Percentiles rank a stretch among this genome's conserved stretches.
Conservation (phyloP, 2,888 invertebrate genomes). For the Aproaerema taeniolella region DNA sequence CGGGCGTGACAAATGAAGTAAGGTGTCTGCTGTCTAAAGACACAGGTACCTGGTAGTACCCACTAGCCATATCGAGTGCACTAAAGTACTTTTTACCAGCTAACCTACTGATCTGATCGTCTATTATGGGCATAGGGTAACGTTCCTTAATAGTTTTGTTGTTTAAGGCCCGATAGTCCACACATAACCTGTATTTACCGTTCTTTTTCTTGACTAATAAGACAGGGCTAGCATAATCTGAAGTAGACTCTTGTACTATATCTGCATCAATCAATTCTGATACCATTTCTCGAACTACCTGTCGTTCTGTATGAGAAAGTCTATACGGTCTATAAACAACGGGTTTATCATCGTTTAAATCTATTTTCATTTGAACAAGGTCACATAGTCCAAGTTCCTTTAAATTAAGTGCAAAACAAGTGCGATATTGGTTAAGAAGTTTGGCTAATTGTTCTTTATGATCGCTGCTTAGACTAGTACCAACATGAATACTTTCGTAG, state of each 20-base stretch:
- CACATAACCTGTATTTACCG: constrained; percentile 10
- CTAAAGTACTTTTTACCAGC: constrained; percentile 23
- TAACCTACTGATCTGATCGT: constrained; percentile 15
- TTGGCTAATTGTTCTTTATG: not conserved
- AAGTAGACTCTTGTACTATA: constrained; percentile 22
- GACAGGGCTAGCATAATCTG: too few relatives aligned
- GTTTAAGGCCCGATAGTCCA: constrained; percentile 16
- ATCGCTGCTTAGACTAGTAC: not conserved
- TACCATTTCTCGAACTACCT: constrained; percentile 17
- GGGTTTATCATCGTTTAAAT: not conserved
- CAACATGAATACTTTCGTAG: not conserved
- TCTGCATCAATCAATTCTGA: constrained; percentile 23
- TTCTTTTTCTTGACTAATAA: constrained; percentile 15
- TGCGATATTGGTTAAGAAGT: constrained; percentile 3
- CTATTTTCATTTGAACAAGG: constrained; percentile 7
- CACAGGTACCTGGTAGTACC: constrained; percentile 4
- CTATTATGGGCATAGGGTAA: constrained; percentile 16
- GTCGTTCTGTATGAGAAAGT: constrained; percentile 18
- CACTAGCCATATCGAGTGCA: constrained; percentile 16
- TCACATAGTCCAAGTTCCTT: constrained; percentile 9
- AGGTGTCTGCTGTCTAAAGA: not conserved
- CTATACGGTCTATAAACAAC: constrained; percentile 13
- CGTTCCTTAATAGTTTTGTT: constrained; percentile 13
- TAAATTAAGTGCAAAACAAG: constrained; percentile 7
- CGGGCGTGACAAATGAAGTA: constrained; percentile 17